A percentile compares a stretch with the other conserved stretches of the same genome.
These are phyloP conservation scores for Haemorhous mexicanus DNA, from an alignment of 2,113 vertebrate genomes.

Conservation along the genomic window DNA sequence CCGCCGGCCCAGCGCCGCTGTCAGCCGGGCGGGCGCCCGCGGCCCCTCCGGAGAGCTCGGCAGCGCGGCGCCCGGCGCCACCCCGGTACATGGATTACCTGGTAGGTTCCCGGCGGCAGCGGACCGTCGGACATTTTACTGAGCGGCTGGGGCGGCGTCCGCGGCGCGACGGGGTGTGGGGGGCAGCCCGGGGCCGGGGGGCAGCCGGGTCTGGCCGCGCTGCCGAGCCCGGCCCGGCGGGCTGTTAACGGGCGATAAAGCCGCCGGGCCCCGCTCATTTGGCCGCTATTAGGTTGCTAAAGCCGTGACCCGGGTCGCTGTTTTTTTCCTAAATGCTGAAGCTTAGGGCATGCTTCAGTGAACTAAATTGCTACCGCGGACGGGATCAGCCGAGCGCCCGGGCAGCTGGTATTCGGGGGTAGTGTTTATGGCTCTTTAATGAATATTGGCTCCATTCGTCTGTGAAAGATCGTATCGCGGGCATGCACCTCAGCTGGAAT, in stretches of 20 bases:
- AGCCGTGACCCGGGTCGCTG: conserved; percentile 64
- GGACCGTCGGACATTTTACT: not conserved
- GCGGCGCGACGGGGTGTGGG: not conserved
- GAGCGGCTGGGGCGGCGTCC: not conserved
- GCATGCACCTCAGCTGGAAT: not conserved
- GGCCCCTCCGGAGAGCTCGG: not conserved
- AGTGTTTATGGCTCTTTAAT: conserved; percentile 73
- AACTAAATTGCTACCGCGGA: conserved; percentile 44
- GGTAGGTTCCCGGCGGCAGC: not conserved
- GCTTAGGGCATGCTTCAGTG: conserved; percentile 55
- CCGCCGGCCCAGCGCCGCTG: too few species aligned
- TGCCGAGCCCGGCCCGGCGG: not conserved
- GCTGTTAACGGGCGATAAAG: conserved; percentile 54
- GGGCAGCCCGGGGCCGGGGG: not conserved
- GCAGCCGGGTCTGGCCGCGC: not conserved
- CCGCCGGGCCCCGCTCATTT: conserved; percentile 67
- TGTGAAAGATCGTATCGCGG: conserved; percentile 24
- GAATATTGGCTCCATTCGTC: not conserved
- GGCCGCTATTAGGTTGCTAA: conserved; percentile 70
- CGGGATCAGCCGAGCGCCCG: not conserved
- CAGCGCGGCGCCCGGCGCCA: not conserved
- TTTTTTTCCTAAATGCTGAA: conserved; percentile 65
- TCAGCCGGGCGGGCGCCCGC: too few species aligned
- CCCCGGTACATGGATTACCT: conserved; percentile 30
- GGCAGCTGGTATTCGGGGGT: conserved; percentile 11